Base-by-base conservation (phyloP, 2,888 invertebrate species). In the Mesoligia furuncula region DNA sequence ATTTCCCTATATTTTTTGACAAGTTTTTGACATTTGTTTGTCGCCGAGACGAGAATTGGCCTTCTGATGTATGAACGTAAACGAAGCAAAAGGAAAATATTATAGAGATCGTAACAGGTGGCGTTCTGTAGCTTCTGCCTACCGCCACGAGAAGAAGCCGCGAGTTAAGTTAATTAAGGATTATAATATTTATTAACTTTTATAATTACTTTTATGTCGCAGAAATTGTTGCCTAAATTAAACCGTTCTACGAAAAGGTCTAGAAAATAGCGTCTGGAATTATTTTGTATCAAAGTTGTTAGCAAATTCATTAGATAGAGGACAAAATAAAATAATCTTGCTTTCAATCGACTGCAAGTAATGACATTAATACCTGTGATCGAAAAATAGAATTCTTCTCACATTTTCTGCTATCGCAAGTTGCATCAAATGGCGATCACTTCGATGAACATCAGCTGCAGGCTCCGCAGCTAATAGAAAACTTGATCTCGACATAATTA, bases 401-500 rank as follows among this genome's bases (percentile, higher is more conserved):
- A 27, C 59, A 71, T 31, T 75, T 72, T 70, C 66, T 73, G 54
- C n/a, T 75, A 78, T 84, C 86, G 39, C 20, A 51, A 75, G 48
- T 83, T 54, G 39, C 48, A 83, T 83, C 79, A 83, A 84, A 72
- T 83, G 76, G 31, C 42, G 36, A 36, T 48, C 73, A 51, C 13
- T 71, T 2, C 59, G 75, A 69, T 83, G 15, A 57, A 61, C 57
- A 65, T 81, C 83, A 73, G 51, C 13, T 68, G 75, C 84, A 83
- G 54, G 48, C 67, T 57, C 36, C 20, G 61, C 48, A 31, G 42
- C 59, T 71, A 75, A 83, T 75, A 59, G 70, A 86, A 73, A 71
- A 68, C 57, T 83, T 74, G 42, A 68, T 62, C 42, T 68, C 15
- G 31, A 51, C 17, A 42, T 27, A 36, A 36, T 36, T 36, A 65